These are phyloP conservation scores for Sycophila texana DNA, from an alignment of 2,888 invertebrate genomes.

Conservation along the genomic window DNA sequence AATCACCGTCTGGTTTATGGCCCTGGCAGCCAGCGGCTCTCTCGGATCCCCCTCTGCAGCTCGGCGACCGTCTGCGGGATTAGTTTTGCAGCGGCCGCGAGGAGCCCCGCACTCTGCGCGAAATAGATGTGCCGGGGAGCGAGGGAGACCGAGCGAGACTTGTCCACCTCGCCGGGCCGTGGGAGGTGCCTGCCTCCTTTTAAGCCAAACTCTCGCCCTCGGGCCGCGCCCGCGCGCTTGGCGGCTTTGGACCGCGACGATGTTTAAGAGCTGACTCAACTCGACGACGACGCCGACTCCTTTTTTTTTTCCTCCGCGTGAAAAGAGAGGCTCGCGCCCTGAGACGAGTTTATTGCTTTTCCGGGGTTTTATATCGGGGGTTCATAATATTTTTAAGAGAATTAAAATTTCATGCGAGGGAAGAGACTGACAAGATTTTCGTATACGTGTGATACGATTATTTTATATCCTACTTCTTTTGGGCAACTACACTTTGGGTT, in stretches of 20 bases:
- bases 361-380: no score
- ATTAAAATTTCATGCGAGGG: no score
- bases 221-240: constrained; percentile 20
- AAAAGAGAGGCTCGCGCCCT: no score
- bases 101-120: neutral
- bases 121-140: constrained; percentile 32
- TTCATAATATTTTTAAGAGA: no score
- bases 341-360: no score
- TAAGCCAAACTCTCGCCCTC: neutral
- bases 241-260: constrained; percentile 44
- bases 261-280: constrained; percentile 43
- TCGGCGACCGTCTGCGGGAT: constrained; percentile 47
- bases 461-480: no score
- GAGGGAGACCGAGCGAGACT: neutral
- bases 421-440: no score
- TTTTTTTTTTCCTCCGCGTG: neutral
- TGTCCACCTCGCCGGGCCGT: neutral
- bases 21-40: constrained; percentile 34
- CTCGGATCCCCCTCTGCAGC: neutral
- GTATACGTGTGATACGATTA: no score
- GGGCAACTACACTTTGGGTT: no score
- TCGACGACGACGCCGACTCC: neutral
- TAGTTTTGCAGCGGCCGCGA: constrained; percentile 49
- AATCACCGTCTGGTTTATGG: constrained; percentile 55
- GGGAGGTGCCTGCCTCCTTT: constrained; percentile 17